A percentile compares a stretch with the other conserved stretches of the same genome.
Conservation (phyloP, 2,888 invertebrate genomes). For the Acronicta leporina region DNA sequence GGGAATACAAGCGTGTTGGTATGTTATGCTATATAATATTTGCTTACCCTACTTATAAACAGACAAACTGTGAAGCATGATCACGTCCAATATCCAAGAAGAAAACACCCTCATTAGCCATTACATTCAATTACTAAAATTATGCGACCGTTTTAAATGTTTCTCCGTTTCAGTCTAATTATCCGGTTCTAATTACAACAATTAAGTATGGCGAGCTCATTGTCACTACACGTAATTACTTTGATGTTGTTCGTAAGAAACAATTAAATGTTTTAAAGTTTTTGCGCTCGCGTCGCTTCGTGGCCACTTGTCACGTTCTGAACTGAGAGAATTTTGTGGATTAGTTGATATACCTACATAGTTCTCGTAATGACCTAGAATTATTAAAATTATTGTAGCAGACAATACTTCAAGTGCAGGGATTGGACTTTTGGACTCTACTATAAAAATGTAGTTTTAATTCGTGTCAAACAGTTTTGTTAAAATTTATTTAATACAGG, state of each 20-base stretch:
- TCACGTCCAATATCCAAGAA: constrained; percentile 29
- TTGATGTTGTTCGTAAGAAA: constrained; percentile 61
- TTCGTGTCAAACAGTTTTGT: too few species aligned
- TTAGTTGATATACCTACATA: constrained; percentile 9
- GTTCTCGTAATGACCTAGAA: too few species aligned
- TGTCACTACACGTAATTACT: constrained; percentile 58
- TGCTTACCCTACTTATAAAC: constrained; percentile 5
- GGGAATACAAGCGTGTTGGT: too few species aligned
- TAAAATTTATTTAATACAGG: too few species aligned
- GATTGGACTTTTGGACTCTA: too few species aligned
- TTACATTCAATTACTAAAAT: constrained; percentile 42
- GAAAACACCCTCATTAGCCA: constrained; percentile 39
- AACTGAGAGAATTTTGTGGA: constrained; percentile 38
- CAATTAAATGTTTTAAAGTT: constrained; percentile 59
- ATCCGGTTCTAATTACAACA: constrained; percentile 65
- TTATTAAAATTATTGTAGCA: too few species aligned
- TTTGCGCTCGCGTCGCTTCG: constrained; percentile 24
- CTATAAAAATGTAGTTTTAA: too few species aligned
- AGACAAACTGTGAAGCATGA: constrained; percentile 5
- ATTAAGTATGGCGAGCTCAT: constrained; percentile 64
- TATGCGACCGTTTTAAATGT: constrained; percentile 38
- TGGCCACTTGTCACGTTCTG: constrained; percentile 26
- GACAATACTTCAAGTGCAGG: too few species aligned
- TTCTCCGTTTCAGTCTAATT: constrained; percentile 49
- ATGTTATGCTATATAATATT: constrained; percentile 7